Base-by-base conservation (phyloP, 2,797 vertebrate species). In the Melanotaenia parkinsoni region DNA sequence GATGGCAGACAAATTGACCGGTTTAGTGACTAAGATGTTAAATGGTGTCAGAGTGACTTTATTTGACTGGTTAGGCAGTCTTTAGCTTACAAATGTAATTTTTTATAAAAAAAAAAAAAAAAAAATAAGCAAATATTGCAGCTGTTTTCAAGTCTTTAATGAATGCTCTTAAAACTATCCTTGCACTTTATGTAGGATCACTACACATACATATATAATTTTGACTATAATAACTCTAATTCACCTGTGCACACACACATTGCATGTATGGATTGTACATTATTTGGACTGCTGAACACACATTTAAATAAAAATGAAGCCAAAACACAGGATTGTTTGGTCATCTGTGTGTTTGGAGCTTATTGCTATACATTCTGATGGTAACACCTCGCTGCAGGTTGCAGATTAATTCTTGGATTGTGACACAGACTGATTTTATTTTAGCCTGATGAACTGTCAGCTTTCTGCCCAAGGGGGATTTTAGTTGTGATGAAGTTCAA, bases 151-250 rank as follows among this genome's bases (percentile, higher is more conserved):
- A 22, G 47, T n/a, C 47, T 51, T 24, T 24, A 9, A n/a, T 50
- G 2, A 45, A 16, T 45, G 14, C 16, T 18, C 5, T 47, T 47
- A 47, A 47, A 47, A 7, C 38, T 14, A 40, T 40, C 38, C 20
- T 59, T 22, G 5, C 3, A 11, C 30, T 26, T 14, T n/a, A 59
- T 45, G 16, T 8, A 43, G n/a, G 1, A 47, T 45, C 38, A 33
- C 20, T 57, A 28, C 26, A 28, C 28, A 28, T 28, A 28, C 28
- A 28, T 28, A 35, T 50, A 32, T 1, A 20, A 60, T 81, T 81
- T 51, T 22, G 72, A 72, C 45, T 73, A 54, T 53, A 66, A 81
- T 74, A 82, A 88, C 86, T 3, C 5, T 8, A 14, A 40, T 79
- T 83, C 70, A 68, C 62, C 26, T 58, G 35, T 18, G 13, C 40